Percentiles rank a stretch among this genome's conserved stretches.
phyloP scores from a whole-genome alignment of 2,113 vertebrate species.

The Emydocephalus ijimae region DNA sequence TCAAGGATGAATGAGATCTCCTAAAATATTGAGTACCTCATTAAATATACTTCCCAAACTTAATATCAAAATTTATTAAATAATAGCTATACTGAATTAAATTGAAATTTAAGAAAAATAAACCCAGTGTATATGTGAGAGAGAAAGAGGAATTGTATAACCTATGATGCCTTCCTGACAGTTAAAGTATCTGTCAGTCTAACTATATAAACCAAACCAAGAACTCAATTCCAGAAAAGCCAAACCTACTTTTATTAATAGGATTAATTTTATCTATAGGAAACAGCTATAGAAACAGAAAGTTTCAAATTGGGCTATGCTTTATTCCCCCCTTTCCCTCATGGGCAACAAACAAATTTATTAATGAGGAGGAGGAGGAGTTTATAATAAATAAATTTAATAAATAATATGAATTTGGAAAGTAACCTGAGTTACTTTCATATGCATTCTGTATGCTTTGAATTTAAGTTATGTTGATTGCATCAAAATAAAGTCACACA shows the following conservation, averaged over 20 bases:
- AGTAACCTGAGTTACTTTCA: no score
- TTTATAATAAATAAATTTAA: no score
- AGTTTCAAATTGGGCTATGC: neutral
- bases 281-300: neutral
- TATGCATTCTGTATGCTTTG: no score
- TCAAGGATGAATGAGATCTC: neutral
- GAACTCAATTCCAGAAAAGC: neutral
- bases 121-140: neutral
- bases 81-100: neutral
- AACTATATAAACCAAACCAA: neutral
- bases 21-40: neutral
- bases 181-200: neutral
- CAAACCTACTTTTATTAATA: neutral
- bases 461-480: no score
- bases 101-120: neutral
- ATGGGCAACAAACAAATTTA: no score
- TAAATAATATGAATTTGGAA: no score
- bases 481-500: no score
- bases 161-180: neutral
- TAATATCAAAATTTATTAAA: neutral
- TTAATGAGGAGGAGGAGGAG: no score
- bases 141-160: neutral
- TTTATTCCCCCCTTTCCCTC: neutral
- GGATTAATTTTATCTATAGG: no score
- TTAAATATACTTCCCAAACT: neutral